Percentiles rank a stretch among this genome's conserved stretches.
Evolutionary conservation across 2,113 vertebrate species (phyloP).

Genomic region (Balaeniceps rex): DNA sequence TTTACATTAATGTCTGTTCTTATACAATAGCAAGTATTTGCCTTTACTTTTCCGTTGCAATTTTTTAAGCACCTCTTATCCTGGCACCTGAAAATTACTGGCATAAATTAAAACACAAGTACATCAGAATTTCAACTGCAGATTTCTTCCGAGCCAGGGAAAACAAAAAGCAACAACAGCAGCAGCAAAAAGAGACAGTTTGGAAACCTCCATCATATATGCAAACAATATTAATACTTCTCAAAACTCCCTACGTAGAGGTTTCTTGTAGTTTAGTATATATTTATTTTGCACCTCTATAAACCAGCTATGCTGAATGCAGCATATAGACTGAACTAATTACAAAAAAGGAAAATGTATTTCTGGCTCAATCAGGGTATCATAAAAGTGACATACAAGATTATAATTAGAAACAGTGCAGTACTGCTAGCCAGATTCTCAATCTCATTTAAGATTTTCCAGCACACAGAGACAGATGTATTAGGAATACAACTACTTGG

Average conservation of each 20-base stretch:
- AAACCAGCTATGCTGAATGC: neutral
- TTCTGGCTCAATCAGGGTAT: neutral
- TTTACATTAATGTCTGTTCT: neutral
- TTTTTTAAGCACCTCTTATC: neutral
- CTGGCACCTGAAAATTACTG: neutral
- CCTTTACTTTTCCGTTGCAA: neutral
- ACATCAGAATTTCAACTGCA: neutral
- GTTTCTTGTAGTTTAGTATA: neutral
- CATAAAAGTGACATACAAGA: neutral
- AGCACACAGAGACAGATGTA: neutral
- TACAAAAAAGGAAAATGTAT: neutral
- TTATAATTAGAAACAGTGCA: neutral
- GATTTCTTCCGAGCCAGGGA: neutral
- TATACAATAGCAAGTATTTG: neutral
- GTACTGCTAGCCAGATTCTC: neutral
- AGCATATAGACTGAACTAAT: neutral
- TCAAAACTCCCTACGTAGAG: neutral
- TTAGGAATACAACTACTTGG: neutral
- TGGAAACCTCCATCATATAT: neutral
- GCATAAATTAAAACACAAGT: neutral
- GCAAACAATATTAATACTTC: neutral
- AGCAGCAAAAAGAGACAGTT: neutral
- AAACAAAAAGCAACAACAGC: neutral
- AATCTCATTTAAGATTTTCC: neutral
- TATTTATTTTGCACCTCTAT: neutral